Evolutionary conservation across 2,888 invertebrate species (phyloP).

Genomic region (Schrankia costaestrigalis): DNA sequence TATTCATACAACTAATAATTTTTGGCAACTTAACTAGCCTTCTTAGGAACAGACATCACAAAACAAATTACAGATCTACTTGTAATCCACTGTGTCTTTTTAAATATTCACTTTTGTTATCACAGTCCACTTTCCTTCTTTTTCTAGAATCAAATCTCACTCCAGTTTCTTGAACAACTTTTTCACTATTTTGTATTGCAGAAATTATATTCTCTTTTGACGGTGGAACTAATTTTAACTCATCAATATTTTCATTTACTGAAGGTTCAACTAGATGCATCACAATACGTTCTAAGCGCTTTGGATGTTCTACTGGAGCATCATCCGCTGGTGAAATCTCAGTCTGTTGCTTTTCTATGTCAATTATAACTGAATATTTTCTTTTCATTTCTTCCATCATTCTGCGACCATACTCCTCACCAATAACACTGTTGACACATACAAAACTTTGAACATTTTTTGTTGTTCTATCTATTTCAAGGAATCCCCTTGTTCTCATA

Average conservation of each 20-base stretch:
- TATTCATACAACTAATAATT: conserved; percentile 20
- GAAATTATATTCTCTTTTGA: conserved; percentile 73
- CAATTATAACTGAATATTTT: conserved; percentile 86
- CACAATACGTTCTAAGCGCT: conserved; percentile 85
- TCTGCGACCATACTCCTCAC: conserved; percentile 87
- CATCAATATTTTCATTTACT: conserved; percentile 54
- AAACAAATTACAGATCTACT: conserved; percentile 32
- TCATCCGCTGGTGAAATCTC: conserved; percentile 51
- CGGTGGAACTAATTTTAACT: conserved; percentile 65
- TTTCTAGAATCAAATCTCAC: conserved; percentile 68
- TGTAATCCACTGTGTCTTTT: conserved; percentile 55
- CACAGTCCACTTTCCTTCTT: conserved; percentile 57
- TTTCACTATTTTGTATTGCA: conserved; percentile 73
- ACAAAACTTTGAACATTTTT: conserved; percentile 92
- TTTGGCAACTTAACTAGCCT: conserved; percentile 22
- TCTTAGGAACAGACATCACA: conserved; percentile 41
- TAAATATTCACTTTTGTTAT: conserved; percentile 49
- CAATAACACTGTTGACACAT: conserved; percentile 90
- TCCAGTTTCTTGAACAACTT: conserved; percentile 67
- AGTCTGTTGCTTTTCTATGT: conserved; percentile 66
- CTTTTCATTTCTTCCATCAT: conserved; percentile 90
- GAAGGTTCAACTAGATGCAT: conserved; percentile 81
- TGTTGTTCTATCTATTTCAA: conserved; percentile 88
- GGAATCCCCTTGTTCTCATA: conserved; percentile 89
- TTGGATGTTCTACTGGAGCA: conserved; percentile 84